phyloP scores from a whole-genome alignment of 2,797 vertebrate genomes.

The Cyclura pinguis region DNA sequence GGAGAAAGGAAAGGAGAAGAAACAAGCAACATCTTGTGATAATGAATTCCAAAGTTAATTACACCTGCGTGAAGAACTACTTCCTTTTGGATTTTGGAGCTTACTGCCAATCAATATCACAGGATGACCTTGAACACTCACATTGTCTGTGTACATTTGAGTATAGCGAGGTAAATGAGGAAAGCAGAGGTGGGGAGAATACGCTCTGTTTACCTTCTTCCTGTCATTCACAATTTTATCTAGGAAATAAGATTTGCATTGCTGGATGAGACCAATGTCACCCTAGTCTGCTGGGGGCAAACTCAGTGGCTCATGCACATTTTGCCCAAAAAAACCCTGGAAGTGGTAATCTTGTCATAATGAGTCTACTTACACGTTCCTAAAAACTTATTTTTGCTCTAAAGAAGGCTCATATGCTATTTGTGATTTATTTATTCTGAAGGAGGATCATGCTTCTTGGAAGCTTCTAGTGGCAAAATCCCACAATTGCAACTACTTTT shows the following conservation, averaged over 20 bases:
- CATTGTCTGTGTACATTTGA: not conserved
- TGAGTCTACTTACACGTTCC: no score
- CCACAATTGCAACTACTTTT: no score
- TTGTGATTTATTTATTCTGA: not conserved
- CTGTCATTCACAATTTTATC: conserved; percentile 5
- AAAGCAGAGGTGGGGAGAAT: not conserved
- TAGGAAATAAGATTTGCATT: not conserved
- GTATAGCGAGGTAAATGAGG: not conserved
- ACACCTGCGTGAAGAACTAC: not conserved
- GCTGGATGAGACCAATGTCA: not conserved
- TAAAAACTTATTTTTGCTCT: no score
- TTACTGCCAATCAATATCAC: conserved; percentile 18
- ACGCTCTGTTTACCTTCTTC: not conserved
- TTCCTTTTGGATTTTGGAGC: not conserved
- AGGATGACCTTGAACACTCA: conserved; percentile 12
- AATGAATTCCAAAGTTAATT: conserved; percentile 29
- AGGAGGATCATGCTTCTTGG: not conserved
- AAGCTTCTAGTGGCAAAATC: not conserved
- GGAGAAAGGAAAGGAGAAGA: not conserved
- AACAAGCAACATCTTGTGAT: not conserved
- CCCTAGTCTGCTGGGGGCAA: not conserved
- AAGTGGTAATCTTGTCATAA: no score
- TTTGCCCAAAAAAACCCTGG: not conserved
- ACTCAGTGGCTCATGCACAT: not conserved
- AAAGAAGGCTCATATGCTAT: not conserved